These are phyloP conservation scores for Mythimna loreyi DNA, from an alignment of 2,888 invertebrate genomes.

Conservation along the genomic window DNA sequence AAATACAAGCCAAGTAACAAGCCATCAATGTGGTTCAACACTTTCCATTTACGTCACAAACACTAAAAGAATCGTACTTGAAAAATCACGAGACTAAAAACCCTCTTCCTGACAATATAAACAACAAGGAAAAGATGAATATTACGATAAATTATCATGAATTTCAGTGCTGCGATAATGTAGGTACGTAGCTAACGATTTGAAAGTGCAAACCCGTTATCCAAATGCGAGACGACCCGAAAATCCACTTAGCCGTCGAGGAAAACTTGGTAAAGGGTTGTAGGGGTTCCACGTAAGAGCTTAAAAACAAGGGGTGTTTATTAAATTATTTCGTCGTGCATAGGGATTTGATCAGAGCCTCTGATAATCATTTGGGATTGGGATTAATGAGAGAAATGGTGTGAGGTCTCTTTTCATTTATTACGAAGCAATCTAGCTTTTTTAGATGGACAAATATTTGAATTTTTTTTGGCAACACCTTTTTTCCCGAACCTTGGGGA, in stretches of 20 bases:
- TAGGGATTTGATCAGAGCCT: conserved; percentile 53
- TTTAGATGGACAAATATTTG: neutral
- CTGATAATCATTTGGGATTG: conserved; percentile 53
- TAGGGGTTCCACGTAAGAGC: conserved; percentile 58
- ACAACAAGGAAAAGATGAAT: neutral
- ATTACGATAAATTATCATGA: neutral
- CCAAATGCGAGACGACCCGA: conserved; percentile 85
- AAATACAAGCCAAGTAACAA: too few species aligned
- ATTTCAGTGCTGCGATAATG: conserved; percentile 65
- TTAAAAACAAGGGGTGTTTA: conserved; percentile 67
- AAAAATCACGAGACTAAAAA: too few species aligned
- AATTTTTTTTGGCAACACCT: too few species aligned
- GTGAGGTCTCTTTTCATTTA: neutral
- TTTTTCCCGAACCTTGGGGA: too few species aligned
- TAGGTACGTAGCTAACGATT: conserved; percentile 77
- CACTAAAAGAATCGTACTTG: neutral
- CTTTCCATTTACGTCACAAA: too few species aligned
- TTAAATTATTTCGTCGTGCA: conserved; percentile 63
- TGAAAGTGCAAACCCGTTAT: conserved; percentile 84
- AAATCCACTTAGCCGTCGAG: conserved; percentile 86
- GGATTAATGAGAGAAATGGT: conserved; percentile 19
- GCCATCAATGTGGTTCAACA: too few species aligned
- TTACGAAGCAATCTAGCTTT: neutral
- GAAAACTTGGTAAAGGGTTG: conserved; percentile 74
- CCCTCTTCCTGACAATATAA: neutral